Evolutionary conservation across 2,797 vertebrate species (phyloP).

Genomic region (Spinus olivaceus): DNA sequence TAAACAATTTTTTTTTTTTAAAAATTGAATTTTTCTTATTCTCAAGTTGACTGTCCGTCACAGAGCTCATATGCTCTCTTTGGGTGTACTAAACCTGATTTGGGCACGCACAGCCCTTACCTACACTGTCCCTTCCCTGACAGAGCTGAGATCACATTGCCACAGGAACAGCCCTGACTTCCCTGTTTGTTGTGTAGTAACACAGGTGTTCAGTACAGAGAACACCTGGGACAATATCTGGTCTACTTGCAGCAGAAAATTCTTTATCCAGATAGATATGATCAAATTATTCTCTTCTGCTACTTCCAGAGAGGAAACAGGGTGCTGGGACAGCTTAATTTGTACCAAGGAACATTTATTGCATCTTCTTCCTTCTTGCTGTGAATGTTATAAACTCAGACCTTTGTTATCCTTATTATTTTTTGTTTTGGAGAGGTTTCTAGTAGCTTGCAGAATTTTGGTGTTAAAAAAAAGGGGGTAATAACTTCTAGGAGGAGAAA

Average conservation of each 20-base stretch:
- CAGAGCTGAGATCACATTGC: background rate
- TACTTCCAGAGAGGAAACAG: background rate
- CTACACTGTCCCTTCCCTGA: background rate
- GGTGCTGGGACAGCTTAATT: background rate
- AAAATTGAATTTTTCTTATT: background rate
- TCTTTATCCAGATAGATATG: background rate
- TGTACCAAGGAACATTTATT: background rate
- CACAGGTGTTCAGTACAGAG: background rate
- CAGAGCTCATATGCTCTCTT: background rate
- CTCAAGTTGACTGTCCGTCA: background rate
- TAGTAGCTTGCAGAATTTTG: background rate
- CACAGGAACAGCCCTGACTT: background rate
- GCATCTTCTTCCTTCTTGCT: background rate
- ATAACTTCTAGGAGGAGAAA: background rate
- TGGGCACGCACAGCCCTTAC: fast-evolving
- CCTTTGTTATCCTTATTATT: background rate
- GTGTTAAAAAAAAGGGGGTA: background rate
- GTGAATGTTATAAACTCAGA: background rate
- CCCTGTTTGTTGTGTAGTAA: background rate
- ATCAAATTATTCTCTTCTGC: background rate
- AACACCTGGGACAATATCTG: background rate
- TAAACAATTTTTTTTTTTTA: background rate
- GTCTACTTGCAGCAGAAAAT: background rate
- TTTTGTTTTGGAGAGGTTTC: background rate
- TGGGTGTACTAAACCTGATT: background rate